Conservation (phyloP, 2,113 vertebrate genomes). For the Numenius arquata region DNA sequence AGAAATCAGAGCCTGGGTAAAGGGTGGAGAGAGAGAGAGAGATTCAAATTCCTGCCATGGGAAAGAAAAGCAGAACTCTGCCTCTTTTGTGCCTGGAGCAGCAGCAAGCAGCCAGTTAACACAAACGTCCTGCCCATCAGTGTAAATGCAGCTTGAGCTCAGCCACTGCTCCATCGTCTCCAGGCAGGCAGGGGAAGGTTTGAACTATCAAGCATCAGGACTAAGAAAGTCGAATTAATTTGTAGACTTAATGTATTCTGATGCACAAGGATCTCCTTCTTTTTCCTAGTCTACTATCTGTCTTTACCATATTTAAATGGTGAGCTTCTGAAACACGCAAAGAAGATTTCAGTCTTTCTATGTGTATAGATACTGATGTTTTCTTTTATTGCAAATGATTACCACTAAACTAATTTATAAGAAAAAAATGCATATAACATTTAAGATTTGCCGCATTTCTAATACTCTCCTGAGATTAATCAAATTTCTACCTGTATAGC, state of each 20-base stretch:
- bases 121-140: background rate
- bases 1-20: background rate
- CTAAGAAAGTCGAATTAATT: background rate
- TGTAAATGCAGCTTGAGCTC: background rate
- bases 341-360: background rate
- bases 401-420: background rate
- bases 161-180: background rate
- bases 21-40: background rate
- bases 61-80: background rate
- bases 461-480: background rate
- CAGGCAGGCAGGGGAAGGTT: background rate
- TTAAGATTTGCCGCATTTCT: background rate
- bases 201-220: background rate
- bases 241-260: background rate
- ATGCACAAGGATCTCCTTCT: background rate
- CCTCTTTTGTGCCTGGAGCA: background rate
- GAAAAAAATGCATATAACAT: background rate
- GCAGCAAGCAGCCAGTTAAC: background rate
- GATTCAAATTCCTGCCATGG: background rate
- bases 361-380: background rate
- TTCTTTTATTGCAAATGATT: background rate
- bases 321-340: background rate
- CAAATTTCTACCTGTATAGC: background rate
- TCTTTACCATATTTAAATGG: background rate
- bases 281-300: background rate